phyloP scores from a whole-genome alignment of 2,797 vertebrate genomes.

The Neosilurus mollespiculum region DNA sequence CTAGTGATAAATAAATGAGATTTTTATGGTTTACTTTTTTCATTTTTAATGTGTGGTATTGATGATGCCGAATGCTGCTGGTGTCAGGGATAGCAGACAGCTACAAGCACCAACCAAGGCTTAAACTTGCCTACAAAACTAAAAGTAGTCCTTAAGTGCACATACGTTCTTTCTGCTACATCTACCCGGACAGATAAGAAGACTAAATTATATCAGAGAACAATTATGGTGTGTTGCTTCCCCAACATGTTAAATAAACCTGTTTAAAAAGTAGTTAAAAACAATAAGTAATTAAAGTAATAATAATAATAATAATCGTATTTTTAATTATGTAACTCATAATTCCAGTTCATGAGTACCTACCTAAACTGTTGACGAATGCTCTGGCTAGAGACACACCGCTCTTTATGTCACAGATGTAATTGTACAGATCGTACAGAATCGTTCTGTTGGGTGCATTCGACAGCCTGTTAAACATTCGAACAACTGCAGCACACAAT shows the following conservation, averaged over 20 bases:
- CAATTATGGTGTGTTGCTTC: not conserved
- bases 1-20: no score
- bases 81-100: no score
- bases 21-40: no score
- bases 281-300: not conserved
- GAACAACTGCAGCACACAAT: conserved; percentile 89
- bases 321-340: not conserved
- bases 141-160: not conserved
- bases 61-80: no score
- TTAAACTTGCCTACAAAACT: not conserved
- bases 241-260: not conserved
- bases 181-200: not conserved
- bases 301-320: not conserved
- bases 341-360: not conserved
- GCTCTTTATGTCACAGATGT: conserved; percentile 99
- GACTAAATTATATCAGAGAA: not conserved
- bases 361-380: conserved; percentile 78
- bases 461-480: conserved; percentile 96
- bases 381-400: conserved; percentile 92
- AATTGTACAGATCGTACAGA: conserved; percentile 97
- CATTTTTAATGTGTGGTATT: no score
- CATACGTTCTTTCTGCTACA: not conserved
- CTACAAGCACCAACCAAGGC: no score
- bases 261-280: not conserved
- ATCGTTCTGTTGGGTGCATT: conserved; percentile 93